Evolutionary conservation across 2,113 vertebrate genomes (phyloP).

Genomic region (Myiopsitta monachus): DNA sequence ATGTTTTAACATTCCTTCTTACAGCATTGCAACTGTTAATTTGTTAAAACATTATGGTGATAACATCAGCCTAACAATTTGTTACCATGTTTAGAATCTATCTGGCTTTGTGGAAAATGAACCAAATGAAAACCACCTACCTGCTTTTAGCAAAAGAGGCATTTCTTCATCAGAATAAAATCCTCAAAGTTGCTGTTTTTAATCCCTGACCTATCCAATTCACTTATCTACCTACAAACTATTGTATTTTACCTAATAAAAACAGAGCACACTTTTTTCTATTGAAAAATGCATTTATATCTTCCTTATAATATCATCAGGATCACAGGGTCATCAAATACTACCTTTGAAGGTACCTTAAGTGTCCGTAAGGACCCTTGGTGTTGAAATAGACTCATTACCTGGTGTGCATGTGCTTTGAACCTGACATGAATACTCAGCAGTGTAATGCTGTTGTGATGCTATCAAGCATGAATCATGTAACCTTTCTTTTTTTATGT

Average conservation of each 20-base stretch:
- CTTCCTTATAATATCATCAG: not conserved
- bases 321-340: not conserved
- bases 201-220: not conserved
- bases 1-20: not conserved
- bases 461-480: not conserved
- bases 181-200: not conserved
- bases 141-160: not conserved
- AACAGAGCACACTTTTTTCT: not conserved
- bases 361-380: not conserved
- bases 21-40: not conserved
- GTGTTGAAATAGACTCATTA: not conserved
- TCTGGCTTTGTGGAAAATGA: not conserved
- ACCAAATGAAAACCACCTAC: not conserved
- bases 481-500: not conserved
- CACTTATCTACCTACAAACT: not conserved
- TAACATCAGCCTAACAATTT: not conserved
- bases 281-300: not conserved
- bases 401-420: not conserved
- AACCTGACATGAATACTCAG: not conserved
- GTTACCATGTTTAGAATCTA: not conserved
- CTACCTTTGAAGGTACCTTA: not conserved
- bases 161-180: not conserved
- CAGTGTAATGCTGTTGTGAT: not conserved
- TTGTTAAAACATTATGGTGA: not conserved
- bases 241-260: not conserved